phyloP scores from a whole-genome alignment of 1,140 invertebrate species.

The Spodoptera frugiperda region DNA sequence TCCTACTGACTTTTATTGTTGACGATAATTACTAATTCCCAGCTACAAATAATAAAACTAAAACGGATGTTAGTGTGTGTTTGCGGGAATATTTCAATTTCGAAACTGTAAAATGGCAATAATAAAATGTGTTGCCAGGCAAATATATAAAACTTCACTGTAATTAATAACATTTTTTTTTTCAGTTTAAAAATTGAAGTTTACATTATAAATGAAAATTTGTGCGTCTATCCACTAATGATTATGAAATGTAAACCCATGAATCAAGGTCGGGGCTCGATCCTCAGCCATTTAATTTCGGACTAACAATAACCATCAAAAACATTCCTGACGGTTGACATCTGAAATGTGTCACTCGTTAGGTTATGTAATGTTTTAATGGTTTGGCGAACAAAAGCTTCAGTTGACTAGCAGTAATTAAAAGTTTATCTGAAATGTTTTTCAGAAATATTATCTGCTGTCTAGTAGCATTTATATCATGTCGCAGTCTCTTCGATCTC shows the following conservation, averaged over 20 bases:
- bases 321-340: constrained; percentile 24
- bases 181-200: too few relatives aligned
- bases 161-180: constrained; percentile 4
- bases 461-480: background rate
- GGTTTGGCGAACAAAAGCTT: constrained; percentile 10
- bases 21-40: constrained; percentile 22
- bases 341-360: constrained; percentile 27
- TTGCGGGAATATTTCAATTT: constrained; percentile 7
- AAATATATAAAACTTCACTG: background rate
- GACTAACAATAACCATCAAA: constrained; percentile 35
- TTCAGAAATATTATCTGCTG: background rate
- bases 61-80: constrained; percentile 20
- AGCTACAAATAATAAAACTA: constrained; percentile 16
- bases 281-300: background rate
- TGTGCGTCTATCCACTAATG: background rate
- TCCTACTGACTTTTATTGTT: constrained; percentile 10
- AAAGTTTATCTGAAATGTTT: constrained; percentile 4
- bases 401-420: constrained; percentile 19
- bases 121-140: constrained; percentile 12
- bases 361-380: constrained; percentile 30
- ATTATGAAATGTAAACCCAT: background rate
- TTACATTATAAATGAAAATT: background rate
- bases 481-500: background rate
- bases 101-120: constrained; percentile 14
- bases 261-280: background rate